Evolutionary conservation across 2,797 vertebrate species (phyloP).

Genomic region (Lophius americanus): DNA sequence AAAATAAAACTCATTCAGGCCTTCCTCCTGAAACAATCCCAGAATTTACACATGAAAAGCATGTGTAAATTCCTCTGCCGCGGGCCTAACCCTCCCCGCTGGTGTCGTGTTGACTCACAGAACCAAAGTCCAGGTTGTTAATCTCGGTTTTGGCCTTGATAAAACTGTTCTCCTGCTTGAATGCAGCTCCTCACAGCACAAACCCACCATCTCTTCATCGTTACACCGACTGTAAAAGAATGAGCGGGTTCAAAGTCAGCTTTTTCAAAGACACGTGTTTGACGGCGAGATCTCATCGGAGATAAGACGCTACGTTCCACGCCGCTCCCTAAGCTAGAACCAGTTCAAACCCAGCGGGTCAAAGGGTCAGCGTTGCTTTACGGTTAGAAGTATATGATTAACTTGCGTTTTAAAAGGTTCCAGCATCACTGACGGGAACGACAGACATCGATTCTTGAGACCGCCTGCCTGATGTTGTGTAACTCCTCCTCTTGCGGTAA

Average conservation of each 20-base stretch:
- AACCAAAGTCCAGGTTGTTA: slow-evolving; percentile 16
- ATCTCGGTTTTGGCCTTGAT: slow-evolving; percentile 14
- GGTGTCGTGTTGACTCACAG: slow-evolving; percentile 10
- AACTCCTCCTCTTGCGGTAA: too few relatives aligned
- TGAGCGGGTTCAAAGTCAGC: neutral
- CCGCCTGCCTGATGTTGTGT: too few relatives aligned
- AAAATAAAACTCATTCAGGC: neutral
- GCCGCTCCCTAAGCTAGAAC: neutral
- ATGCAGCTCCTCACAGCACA: neutral
- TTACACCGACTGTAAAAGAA: neutral
- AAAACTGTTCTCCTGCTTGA: neutral
- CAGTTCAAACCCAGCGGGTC: neutral
- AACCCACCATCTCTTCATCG: neutral
- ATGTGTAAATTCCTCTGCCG: too few relatives aligned
- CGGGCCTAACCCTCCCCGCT: slow-evolving; percentile 15
- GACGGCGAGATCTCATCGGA: neutral
- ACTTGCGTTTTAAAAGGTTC: neutral
- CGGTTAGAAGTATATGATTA: neutral
- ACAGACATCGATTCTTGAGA: too few relatives aligned
- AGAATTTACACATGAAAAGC: slow-evolving; percentile 30
- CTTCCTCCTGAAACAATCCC: slow-evolving; percentile 18
- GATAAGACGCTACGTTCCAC: neutral
- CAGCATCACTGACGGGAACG: neutral
- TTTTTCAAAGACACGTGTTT: neutral
- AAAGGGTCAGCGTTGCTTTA: neutral